Evolutionary conservation across 35 echinoderm and acorn worm genomes (phyloP).

Genomic region (Diadema setosum): DNA sequence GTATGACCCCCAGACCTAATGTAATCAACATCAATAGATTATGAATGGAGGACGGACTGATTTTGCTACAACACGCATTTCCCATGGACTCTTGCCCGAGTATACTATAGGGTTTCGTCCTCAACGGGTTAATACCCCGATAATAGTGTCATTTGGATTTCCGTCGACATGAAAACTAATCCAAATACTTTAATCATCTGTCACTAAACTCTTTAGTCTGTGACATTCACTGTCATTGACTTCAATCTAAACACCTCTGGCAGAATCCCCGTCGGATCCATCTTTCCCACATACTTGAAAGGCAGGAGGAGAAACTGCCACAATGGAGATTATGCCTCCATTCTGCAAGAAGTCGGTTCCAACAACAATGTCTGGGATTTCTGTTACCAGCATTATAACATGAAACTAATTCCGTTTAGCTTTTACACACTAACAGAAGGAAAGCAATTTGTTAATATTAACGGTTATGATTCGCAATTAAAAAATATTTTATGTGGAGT

Average conservation of each 20-base stretch:
- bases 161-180: conserved; percentile 41
- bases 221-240: conserved; percentile 22
- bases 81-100: too few relatives aligned
- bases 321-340: conserved; percentile 17
- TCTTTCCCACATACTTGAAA: conserved; percentile 56
- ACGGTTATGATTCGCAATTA: too few relatives aligned
- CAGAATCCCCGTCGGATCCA: not conserved
- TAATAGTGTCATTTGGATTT: conserved; percentile 23
- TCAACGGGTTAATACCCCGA: too few relatives aligned
- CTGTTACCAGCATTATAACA: not conserved
- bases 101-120: too few relatives aligned
- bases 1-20: conserved; percentile 20
- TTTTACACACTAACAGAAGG: conserved; percentile 40
- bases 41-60: conserved; percentile 7
- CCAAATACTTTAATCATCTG: conserved; percentile 34
- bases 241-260: conserved; percentile 47
- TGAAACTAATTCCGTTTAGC: conserved; percentile 26
- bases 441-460: too few relatives aligned
- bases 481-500: too few relatives aligned
- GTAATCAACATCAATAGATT: conserved; percentile 40
- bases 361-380: conserved; percentile 38
- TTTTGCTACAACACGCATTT: too few relatives aligned
- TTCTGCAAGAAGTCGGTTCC: conserved; percentile 60
- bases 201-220: conserved; percentile 3
- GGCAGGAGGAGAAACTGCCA: conserved; percentile 32